These are phyloP conservation scores for Lithophane socia DNA, from an alignment of 2,888 invertebrate genomes.

Conservation along the genomic window DNA sequence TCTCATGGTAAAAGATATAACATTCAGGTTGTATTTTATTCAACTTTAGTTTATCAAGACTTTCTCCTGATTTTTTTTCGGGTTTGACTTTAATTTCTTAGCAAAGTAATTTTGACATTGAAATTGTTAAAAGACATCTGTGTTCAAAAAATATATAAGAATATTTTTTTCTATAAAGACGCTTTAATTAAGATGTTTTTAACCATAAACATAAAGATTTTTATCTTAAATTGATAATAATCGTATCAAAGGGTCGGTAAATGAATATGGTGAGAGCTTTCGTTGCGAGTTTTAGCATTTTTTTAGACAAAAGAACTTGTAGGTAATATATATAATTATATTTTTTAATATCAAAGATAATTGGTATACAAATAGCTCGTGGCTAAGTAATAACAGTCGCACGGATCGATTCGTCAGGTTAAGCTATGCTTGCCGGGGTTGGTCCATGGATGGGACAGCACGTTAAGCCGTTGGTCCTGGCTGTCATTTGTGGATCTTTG, in stretches of 20 bases:
- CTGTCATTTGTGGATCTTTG: no score
- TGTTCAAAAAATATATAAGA: not conserved
- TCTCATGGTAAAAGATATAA: conserved; percentile 18
- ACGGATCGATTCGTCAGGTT: no score
- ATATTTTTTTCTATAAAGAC: not conserved
- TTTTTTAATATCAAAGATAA: not conserved
- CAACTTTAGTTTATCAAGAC: conserved; percentile 14
- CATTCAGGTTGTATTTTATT: conserved; percentile 12
- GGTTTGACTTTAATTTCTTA: conserved; percentile 25
- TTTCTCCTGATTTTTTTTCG: not conserved
- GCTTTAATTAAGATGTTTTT: conserved; percentile 3
- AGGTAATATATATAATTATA: no score
- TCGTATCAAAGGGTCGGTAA: not conserved
- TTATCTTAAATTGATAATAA: not conserved
- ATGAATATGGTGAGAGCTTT: not conserved
- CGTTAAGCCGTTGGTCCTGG: no score
- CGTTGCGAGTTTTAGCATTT: not conserved
- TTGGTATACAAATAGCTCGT: no score
- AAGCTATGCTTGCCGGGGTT: no score
- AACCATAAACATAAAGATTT: not conserved
- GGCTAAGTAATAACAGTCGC: no score
- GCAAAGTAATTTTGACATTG: conserved; percentile 33
- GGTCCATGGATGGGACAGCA: no score
- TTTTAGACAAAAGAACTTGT: not conserved
- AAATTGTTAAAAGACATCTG: not conserved